Base-by-base conservation (phyloP, 2,888 invertebrate genomes). In the Dasysyrphus albostriatus region DNA sequence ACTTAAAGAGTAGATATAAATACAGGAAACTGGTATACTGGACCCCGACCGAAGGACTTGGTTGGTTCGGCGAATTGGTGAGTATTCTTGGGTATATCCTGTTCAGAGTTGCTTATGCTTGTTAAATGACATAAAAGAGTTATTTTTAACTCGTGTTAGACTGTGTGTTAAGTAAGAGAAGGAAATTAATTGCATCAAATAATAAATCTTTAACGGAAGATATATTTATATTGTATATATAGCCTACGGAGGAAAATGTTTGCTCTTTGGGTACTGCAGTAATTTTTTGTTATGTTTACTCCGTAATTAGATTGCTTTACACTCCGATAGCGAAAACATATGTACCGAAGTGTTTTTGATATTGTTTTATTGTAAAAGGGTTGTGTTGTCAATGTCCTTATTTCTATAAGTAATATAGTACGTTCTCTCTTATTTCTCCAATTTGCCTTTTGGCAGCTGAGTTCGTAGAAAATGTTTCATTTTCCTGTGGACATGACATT, bases 171-270 rank as follows among this genome's bases (percentile, higher is more conserved):
- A 24, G 56, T n/a, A 59, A 59, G 37, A 37, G 16, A 19, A 19
- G 16, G 37, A 12, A 59, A 59, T 59, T 19, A 59, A 59, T 59
- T 59, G 16, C 24, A 59, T 59, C 59, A 59, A 59, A 59, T 39
- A 59, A 59, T 59, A 59, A 59, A 59, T 39, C 39, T 19, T 59
- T 39, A 8, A 39, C 19, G 39, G 54, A 39, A 39, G 37, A 12
- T 37, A 10, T 19, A 51, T n/a, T 3, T n/a, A n/a, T n/a, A n/a
- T n/a, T n/a, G n/a, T n/a, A n/a, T 24, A 24, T 24, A 24, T 24
- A 24, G 24, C 9, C 7, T 9, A 3, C 1, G 19, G 10, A 49
- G 51, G 19, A 51, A 5, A 51, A 51, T 51, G 10, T 4, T 24
- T 51, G 24, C 12, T 24, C 5, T 24, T 51, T 51, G 0, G 8